Evolutionary conservation across 2,888 invertebrate genomes (phyloP), one percentile per base, ranked within the genome.

Genomic region (Dolichomitus sp.): DNA sequence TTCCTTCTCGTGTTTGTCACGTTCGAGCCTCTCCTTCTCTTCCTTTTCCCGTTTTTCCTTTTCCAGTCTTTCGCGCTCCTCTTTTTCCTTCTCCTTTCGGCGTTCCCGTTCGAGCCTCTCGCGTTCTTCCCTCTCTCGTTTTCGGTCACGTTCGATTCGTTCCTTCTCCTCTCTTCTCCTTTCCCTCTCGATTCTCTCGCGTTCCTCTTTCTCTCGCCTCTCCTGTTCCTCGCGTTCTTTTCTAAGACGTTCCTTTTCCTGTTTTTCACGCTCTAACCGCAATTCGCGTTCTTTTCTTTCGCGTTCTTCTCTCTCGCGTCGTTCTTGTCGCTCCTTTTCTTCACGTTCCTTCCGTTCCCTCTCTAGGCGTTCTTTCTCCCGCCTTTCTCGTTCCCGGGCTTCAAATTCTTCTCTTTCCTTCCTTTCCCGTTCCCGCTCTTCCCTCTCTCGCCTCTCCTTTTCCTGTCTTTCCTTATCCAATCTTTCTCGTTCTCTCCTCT

Each of bases 61-160:
- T 30, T 87, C 87, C 17, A 86, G 87, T 0, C 89, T 82, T 75
- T 92, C 89, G 80, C 86, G 78, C 40, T 88, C 91, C 90, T 86
- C 93, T 92, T 85, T 94, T 81, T 89, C 92, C 92, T 85, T 94
- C 81, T 89, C 92, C 84, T 89, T 93, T 66, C 87, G 88, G 89
- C 82, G 87, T 90, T 87, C 91, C 86, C 73, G 89, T 84, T 40
- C 90, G 81, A 66, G 88, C 83, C 90, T 85, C 81, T 94, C 91
- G 59, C 89, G 87, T 59, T 91, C 92, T 90, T 89, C 94, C 91
- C 86, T 94, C 91, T 87, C 95, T 93, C 85, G 94, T 93, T 91
- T 89, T 27, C 89, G 79, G 33, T 92, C 91, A 9, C 92, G 89
- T 85, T 93, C 94, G 86, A 94, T 94, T n/a, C 94, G 94, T 80